These are phyloP conservation scores for Clanis bilineata DNA, from an alignment of 2,888 invertebrate genomes.

Conservation along the genomic window DNA sequence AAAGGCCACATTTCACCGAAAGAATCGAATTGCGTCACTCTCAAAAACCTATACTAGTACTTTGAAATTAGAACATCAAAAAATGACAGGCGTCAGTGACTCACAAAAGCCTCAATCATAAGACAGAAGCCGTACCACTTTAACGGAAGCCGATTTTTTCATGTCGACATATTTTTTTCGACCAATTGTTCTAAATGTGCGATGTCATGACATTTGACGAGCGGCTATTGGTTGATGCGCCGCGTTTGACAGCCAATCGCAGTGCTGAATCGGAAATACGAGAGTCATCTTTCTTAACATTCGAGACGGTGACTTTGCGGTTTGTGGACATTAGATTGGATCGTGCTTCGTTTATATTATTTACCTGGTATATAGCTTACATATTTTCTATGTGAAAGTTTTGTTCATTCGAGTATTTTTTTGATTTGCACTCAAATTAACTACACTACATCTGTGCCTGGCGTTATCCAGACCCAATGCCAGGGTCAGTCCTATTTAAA, in stretches of 20 bases:
- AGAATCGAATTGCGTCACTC: not conserved
- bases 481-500: too few species aligned
- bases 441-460: too few species aligned
- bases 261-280: slow-evolving; percentile 64
- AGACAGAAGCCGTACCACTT: slow-evolving; percentile 70
- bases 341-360: slow-evolving; percentile 22
- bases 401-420: not conserved
- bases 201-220: slow-evolving; percentile 78
- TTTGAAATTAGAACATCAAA: slow-evolving; percentile 1
- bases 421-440: too few species aligned
- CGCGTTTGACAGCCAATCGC: slow-evolving; percentile 79
- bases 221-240: slow-evolving; percentile 72
- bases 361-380: slow-evolving; percentile 23
- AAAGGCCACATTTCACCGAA: not conserved
- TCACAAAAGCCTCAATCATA: slow-evolving; percentile 51
- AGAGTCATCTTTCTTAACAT: slow-evolving; percentile 79
- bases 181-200: slow-evolving; percentile 70
- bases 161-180: slow-evolving; percentile 35
- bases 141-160: slow-evolving; percentile 72
- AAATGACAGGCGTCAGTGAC: slow-evolving; percentile 36
- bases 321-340: slow-evolving; percentile 19
- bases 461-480: too few species aligned
- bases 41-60: slow-evolving; percentile 5
- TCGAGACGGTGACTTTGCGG: slow-evolving; percentile 62
- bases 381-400: not conserved